phyloP scores from a whole-genome alignment of 2,113 vertebrate genomes.

The Nothobranchius kuhntae region DNA sequence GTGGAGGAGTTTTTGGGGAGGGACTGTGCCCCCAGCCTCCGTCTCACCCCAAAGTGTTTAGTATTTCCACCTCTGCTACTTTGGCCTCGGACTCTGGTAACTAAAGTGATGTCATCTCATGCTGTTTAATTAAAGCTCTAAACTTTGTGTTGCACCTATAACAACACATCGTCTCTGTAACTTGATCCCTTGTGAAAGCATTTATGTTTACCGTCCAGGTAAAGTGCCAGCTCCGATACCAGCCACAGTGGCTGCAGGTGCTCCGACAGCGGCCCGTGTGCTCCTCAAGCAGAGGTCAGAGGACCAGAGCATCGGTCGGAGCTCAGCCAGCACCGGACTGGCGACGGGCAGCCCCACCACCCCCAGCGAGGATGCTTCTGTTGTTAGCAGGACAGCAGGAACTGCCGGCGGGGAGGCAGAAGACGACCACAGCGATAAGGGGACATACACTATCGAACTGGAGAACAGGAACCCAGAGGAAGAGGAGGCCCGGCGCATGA shows the following conservation, averaged over 20 bases:
- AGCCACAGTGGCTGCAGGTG: slow-evolving; percentile 80
- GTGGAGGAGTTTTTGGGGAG: slow-evolving; percentile 77
- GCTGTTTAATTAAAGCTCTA: no score
- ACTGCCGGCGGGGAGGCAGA: slow-evolving; percentile 68
- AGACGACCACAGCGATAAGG: slow-evolving; percentile 94
- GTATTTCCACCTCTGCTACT: slow-evolving; percentile 72
- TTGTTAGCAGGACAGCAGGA: slow-evolving; percentile 27
- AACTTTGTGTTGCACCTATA: no score
- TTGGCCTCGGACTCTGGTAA: slow-evolving; percentile 66
- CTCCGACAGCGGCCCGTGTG: slow-evolving; percentile 83
- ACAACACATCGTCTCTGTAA: not conserved
- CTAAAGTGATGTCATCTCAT: not conserved
- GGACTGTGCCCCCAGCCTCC: slow-evolving; percentile 84
- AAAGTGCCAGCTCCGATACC: slow-evolving; percentile 79
- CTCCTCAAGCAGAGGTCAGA: slow-evolving; percentile 93
- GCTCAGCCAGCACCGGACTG: slow-evolving; percentile 89
- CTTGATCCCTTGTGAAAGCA: not conserved
- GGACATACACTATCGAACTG: slow-evolving; percentile 95
- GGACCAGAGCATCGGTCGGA: slow-evolving; percentile 86
- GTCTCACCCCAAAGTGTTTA: slow-evolving; percentile 80
- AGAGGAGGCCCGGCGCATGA: slow-evolving; percentile 94
- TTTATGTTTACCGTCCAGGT: slow-evolving; percentile 52
- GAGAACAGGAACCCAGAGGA: slow-evolving; percentile 93
- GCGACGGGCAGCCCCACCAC: slow-evolving; percentile 82
- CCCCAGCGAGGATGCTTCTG: slow-evolving; percentile 80